Base-by-base conservation (phyloP, 1,140 invertebrate genomes). In the Caenorhabditis briggsae region DNA sequence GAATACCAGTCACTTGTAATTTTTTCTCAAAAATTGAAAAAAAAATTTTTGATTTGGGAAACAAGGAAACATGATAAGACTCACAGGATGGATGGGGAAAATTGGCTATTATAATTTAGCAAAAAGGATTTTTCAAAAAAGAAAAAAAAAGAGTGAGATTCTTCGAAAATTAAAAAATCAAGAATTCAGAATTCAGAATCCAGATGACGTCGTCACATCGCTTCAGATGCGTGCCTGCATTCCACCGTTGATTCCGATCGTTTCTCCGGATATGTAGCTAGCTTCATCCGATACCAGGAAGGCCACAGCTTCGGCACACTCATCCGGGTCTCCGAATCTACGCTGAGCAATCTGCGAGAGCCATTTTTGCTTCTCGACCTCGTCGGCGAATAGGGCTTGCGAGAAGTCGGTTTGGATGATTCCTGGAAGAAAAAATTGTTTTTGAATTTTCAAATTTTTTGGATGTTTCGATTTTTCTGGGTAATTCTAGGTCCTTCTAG, bases 231-330 rank as follows among this genome's bases (percentile, higher is more conserved):
- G 93, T 11, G 95, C 95, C 18, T 92, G 87, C 94, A 95, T 95
- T 88, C 97, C 97, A 55, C 97, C 97, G 55, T 95, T 94, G 53
- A 95, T 95, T 64, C 96, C 94, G 86, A 98, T 94, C 33, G 95
- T 96, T 94, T 98, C 97, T 41, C 97, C 97, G 82, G 96, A 98
- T 56, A 98, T 95, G 91, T 97, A 98, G 14, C 95, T 95, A 18
- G 97, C 95, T 94, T 98, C 97, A 87, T 97, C 95, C 0, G 96
- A 97, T 46, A 95, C 89, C 85, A 99, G 93, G 93, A 97, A 98
- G 53, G 96, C 95, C 23, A 96, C 96, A 61, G 95, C 93, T 1
- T 95, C 95, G 48, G 93, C 93, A 91, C 97, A 96, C 91, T 98
- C 97, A 50, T 95, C 93, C 12, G 96, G 94, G 87, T 94, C 93